Conservation (phyloP, 2,797 vertebrate species). For the Vireo griseus region DNA sequence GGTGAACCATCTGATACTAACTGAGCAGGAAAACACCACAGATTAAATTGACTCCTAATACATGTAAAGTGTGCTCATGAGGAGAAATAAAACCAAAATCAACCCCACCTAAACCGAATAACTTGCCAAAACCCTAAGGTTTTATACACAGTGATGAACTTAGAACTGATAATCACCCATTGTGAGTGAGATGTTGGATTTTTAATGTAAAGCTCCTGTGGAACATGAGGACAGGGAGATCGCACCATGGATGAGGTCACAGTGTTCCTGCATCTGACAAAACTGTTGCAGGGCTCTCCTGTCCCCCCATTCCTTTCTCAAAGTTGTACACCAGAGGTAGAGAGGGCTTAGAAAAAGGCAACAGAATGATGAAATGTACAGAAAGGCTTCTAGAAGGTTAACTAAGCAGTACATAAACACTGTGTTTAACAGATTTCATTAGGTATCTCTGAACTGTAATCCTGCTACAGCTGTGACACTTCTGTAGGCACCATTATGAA, state of each 20-base stretch:
- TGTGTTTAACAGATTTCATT: not conserved
- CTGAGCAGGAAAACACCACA: not conserved
- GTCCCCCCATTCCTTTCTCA: not conserved
- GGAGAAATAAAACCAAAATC: not conserved
- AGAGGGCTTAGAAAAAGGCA: not conserved
- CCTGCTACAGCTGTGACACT: not conserved
- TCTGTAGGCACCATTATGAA: not conserved
- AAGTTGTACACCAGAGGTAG: not conserved
- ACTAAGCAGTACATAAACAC: not conserved
- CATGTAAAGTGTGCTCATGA: not conserved
- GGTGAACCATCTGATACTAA: not conserved
- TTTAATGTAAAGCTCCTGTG: not conserved
- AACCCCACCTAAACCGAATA: not conserved
- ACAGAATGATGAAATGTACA: not conserved
- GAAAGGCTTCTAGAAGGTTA: not conserved
- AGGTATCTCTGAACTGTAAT: not conserved
- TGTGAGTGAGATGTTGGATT: not conserved
- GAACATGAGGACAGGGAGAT: not conserved
- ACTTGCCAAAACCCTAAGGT: not conserved
- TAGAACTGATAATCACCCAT: not conserved
- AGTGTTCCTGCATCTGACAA: rapidly evolving
- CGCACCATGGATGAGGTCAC: not conserved
- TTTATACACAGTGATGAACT: not conserved
- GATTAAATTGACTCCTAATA: not conserved
- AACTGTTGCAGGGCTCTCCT: not conserved